Percentiles rank a stretch among this genome's conserved stretches.
phyloP scores from a whole-genome alignment of 2,888 invertebrate genomes.

The Cerastis leucographa region DNA sequence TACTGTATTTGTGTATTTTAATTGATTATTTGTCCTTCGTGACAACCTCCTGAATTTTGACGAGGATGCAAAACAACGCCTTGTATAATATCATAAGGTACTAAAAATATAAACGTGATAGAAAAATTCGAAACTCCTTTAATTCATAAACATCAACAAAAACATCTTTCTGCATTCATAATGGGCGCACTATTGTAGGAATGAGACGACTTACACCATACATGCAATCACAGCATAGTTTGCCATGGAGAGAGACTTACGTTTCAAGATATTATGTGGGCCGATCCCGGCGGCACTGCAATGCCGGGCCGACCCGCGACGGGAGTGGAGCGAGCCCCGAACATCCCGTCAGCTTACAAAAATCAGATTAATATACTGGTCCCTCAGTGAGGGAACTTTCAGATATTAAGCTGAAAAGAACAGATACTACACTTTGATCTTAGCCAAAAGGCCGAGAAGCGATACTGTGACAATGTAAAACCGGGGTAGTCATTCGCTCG shows the following conservation, averaged over 20 bases:
- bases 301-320: conserved; percentile 49
- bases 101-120: no score
- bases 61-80: no score
- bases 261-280: background rate
- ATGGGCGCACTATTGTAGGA: background rate
- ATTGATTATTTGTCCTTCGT: no score
- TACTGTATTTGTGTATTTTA: no score
- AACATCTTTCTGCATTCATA: no score
- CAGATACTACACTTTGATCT: conserved; percentile 30
- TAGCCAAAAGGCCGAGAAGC: conserved; percentile 31
- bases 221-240: background rate
- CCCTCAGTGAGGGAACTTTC: conserved; percentile 43
- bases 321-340: conserved; percentile 50
- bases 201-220: background rate
- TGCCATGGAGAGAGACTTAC: background rate
- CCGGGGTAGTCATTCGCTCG: conserved; percentile 6
- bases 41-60: no score
- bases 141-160: no score
- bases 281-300: conserved; percentile 27
- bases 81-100: no score
- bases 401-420: conserved; percentile 53
- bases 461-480: background rate
- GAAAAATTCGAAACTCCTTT: no score
- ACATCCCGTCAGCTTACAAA: conserved; percentile 48
- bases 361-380: conserved; percentile 49